Conservation (phyloP, 2,888 invertebrate species). For the Caenorhabditis sp. region DNA sequence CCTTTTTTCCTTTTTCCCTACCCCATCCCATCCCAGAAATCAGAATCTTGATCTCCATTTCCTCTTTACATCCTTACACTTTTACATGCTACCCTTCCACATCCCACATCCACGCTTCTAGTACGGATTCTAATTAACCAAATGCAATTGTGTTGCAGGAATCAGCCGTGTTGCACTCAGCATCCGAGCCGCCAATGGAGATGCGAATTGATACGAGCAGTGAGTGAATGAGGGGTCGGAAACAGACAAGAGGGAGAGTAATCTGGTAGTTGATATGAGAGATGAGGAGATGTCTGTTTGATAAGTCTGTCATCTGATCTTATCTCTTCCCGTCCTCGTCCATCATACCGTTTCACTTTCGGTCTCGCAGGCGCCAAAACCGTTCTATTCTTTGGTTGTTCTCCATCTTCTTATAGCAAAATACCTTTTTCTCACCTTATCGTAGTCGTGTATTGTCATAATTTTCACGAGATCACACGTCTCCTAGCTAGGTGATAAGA, state of each 20-base stretch:
- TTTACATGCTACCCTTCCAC: too few species aligned
- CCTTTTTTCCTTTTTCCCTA: too few species aligned
- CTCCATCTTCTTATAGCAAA: constrained; percentile 11
- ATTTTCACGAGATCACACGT: constrained; percentile 40
- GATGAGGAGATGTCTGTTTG: constrained; percentile 27
- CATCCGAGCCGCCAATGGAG: constrained; percentile 72
- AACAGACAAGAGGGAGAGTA: not conserved
- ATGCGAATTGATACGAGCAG: constrained; percentile 89
- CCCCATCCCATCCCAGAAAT: constrained; percentile 24
- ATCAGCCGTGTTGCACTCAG: constrained; percentile 62
- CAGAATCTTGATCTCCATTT: constrained; percentile 6
- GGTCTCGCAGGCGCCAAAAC: constrained; percentile 24
- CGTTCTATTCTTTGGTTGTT: constrained; percentile 62
- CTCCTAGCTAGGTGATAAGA: constrained; percentile 7
- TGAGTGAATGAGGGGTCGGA: constrained; percentile 81
- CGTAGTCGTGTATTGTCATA: constrained; percentile 8
- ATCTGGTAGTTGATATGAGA: constrained; percentile 4
- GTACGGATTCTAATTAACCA: constrained; percentile 53
- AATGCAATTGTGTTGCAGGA: constrained; percentile 87
- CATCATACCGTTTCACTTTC: constrained; percentile 42
- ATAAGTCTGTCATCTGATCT: constrained; percentile 49
- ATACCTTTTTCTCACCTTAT: not conserved
- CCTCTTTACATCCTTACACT: not conserved
- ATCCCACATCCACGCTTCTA: constrained; percentile 23
- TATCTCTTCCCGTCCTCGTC: constrained; percentile 3